phyloP scores from a whole-genome alignment of 2,888 invertebrate species.

The Sipha maydis region DNA sequence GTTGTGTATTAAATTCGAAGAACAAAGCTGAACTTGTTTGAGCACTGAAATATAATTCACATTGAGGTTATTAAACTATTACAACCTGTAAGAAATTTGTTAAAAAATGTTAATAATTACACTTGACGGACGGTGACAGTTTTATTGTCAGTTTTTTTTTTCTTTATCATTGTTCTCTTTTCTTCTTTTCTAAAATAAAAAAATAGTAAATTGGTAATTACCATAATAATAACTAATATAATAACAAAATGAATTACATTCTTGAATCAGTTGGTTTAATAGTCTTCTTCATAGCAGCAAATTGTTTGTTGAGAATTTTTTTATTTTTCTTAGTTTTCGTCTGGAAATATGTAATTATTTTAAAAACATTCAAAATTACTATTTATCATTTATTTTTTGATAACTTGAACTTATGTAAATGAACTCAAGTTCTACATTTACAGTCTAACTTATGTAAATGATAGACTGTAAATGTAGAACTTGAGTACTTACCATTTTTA shows the following conservation, averaged over 20 bases:
- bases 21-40: conserved; percentile 93
- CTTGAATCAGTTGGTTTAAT: conserved; percentile 84
- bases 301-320: conserved; percentile 81
- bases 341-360: conserved; percentile 69
- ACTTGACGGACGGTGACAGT: conserved; percentile 37
- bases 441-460: too few species aligned
- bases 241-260: conserved; percentile 71
- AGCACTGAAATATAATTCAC: conserved; percentile 69
- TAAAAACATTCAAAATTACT: background rate
- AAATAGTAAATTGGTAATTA: conserved; percentile 15
- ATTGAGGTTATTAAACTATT: background rate
- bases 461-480: background rate
- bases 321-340: conserved; percentile 83
- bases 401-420: background rate
- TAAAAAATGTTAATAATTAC: conserved; percentile 11
- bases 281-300: conserved; percentile 89
- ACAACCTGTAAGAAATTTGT: background rate
- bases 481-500: conserved; percentile 21
- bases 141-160: conserved; percentile 44
- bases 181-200: conserved; percentile 57
- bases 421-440: too few species aligned
- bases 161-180: conserved; percentile 50
- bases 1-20: conserved; percentile 96
- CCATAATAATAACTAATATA: background rate
- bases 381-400: background rate